Conservation (phyloP, 2,797 vertebrate genomes). For the Hafferia zeledoni region DNA sequence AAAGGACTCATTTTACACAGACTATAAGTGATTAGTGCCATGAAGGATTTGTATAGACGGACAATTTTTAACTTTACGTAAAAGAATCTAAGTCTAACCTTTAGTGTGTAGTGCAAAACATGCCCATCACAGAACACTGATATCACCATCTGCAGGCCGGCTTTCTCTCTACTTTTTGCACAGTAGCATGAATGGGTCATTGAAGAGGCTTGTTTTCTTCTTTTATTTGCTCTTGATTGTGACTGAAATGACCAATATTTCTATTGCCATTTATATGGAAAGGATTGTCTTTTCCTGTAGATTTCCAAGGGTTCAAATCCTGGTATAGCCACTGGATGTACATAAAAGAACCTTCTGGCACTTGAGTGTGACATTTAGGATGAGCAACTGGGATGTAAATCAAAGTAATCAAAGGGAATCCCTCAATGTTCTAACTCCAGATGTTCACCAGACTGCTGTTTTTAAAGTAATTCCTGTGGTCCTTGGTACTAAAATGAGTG, state of each 20-base stretch:
- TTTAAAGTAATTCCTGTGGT: not conserved
- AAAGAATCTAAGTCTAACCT: not conserved
- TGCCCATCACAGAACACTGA: not conserved
- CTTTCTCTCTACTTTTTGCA: not conserved
- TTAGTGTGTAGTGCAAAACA: not conserved
- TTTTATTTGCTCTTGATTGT: not conserved
- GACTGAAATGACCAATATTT: not conserved
- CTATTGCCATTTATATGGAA: not conserved
- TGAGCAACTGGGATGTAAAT: not conserved
- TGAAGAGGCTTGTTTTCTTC: not conserved
- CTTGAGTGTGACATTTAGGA: not conserved
- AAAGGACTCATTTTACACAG: not conserved
- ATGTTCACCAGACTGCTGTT: not conserved
- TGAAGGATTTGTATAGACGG: not conserved
- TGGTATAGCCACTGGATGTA: not conserved
- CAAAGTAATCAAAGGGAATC: not conserved
- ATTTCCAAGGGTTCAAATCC: not conserved
- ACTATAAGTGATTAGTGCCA: not conserved
- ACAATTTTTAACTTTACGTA: not conserved
- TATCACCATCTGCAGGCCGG: not conserved
- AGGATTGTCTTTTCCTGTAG: not conserved
- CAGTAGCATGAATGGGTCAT: not conserved
- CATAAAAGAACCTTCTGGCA: not conserved
- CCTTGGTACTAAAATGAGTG: not conserved
- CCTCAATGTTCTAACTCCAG: not conserved